Evolutionary conservation across 2,797 vertebrate genomes (phyloP), one percentile per base, ranked within the genome.

Genomic region (Mus caroli): DNA sequence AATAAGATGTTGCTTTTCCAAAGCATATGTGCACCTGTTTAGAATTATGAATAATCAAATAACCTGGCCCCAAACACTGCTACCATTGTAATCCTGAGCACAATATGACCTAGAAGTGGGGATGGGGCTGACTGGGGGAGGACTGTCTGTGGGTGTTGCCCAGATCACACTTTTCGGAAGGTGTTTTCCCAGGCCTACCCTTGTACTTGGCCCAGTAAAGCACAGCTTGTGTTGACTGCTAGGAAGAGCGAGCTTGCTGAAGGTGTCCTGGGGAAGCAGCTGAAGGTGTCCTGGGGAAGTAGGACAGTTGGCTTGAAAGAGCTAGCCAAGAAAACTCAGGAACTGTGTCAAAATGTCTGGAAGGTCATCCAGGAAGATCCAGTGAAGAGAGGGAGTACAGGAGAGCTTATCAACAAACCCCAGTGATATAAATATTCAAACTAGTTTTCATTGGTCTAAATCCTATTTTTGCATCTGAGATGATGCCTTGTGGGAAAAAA

Each of bases 371-470:
- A 75, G 86, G 78, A 92, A 91, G 92, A 91, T 26, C 54, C 58
- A n/a, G n/a, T 8, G 46, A 92, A 58, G 10, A 31, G 71, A 71
- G 50, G n/a, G 20, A 5, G 0, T 40, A 13, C 64, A 60, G 54
- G 28, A 40, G 69, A 56, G 52, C 58, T 76, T 54, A 76, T 76
- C 92, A 84, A 76, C 87, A 94, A 94, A 76, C 67, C 6, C 56
- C 13, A 54, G 56, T 7, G 92, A 89, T 90, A 97, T 73, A 95
- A 96, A 96, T 97, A 96, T 95, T 94, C 90, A 97, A 97, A 95
- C 96, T 98, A 97, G 88, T 97, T 98, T 94, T 86, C 91, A 92
- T 58, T 96, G 94, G 96, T 97, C 94, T 93, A 91, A 93, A 88
- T 92, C 78, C 90, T 98, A 98, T 97, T 97, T 97, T 96, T 96